These are phyloP conservation scores for Tipula helvola DNA, from an alignment of 2,888 invertebrate species.

Conservation along the genomic window DNA sequence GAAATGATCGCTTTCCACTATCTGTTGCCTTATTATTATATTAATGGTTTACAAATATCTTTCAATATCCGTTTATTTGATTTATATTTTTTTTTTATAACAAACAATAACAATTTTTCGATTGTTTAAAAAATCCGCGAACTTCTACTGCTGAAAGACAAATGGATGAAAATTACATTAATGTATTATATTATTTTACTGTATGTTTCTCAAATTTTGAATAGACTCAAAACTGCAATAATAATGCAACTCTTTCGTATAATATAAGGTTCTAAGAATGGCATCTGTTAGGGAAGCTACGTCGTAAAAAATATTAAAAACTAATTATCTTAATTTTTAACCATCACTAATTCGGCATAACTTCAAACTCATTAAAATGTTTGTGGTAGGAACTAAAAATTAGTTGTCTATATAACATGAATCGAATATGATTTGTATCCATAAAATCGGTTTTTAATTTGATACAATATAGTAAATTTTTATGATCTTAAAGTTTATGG, in stretches of 20 bases:
- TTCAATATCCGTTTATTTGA: not conserved
- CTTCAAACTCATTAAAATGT: not conserved
- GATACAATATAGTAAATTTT: not conserved
- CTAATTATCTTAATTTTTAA: not conserved
- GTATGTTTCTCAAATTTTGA: not conserved
- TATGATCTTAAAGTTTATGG: not conserved
- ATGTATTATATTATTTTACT: not conserved
- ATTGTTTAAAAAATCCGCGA: not conserved
- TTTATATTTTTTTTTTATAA: not conserved
- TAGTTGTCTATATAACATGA: not conserved
- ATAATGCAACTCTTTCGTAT: not conserved
- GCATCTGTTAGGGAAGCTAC: not conserved
- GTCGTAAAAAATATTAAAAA: not conserved
- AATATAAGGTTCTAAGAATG: not conserved
- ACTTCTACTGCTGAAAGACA: not conserved
- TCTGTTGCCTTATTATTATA: not conserved
- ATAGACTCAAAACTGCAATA: not conserved
- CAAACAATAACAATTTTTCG: not conserved
- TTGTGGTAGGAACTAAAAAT: not conserved
- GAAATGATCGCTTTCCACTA: not conserved
- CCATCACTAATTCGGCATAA: not conserved
- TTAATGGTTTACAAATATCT: not conserved
- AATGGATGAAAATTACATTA: no score
- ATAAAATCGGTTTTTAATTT: not conserved
- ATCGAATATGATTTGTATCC: not conserved